Evolutionary conservation across 2,888 invertebrate species (phyloP).

Genomic region (Pantelozetes paolii): DNA sequence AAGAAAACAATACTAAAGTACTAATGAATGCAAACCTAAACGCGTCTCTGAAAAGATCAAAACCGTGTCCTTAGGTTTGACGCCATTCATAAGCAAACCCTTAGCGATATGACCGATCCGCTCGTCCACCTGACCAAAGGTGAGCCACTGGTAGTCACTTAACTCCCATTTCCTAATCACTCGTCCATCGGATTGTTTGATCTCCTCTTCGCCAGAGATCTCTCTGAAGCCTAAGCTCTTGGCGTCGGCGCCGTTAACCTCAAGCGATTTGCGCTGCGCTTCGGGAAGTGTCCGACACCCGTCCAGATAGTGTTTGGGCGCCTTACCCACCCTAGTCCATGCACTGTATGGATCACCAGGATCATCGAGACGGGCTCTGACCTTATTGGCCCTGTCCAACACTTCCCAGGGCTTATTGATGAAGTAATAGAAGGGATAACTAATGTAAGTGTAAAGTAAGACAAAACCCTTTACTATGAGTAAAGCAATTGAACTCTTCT

Average conservation of each 20-base stretch:
- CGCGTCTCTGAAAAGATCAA: slow-evolving; percentile 96
- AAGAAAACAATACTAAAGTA: no score
- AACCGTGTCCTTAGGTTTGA: slow-evolving; percentile 67
- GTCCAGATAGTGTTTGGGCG: slow-evolving; percentile 22
- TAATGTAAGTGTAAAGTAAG: no score
- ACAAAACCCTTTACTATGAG: no score
- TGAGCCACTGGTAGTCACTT: slow-evolving; percentile 88
- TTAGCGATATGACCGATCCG: slow-evolving; percentile 73
- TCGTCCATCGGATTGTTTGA: slow-evolving; percentile 85
- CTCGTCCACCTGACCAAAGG: slow-evolving; percentile 69
- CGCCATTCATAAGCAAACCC: slow-evolving; percentile 75
- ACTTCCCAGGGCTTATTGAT: slow-evolving; percentile 77
- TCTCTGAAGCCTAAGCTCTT: slow-evolving; percentile 82
- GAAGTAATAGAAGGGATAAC: no score
- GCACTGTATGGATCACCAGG: slow-evolving; percentile 44
- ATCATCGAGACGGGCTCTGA: slow-evolving; percentile 36
- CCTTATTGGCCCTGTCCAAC: background rate
- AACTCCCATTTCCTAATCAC: slow-evolving; percentile 93
- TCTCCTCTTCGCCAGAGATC: slow-evolving; percentile 87
- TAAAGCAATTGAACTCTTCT: no score
- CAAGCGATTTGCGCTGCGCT: slow-evolving; percentile 73
- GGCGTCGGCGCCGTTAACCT: slow-evolving; percentile 64
- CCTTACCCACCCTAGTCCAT: slow-evolving; percentile 40
- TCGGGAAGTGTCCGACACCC: slow-evolving; percentile 54
- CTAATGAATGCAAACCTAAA: slow-evolving; percentile 57